phyloP scores from a whole-genome alignment of 2,113 vertebrate genomes.

The Chlamydotis undulata region DNA sequence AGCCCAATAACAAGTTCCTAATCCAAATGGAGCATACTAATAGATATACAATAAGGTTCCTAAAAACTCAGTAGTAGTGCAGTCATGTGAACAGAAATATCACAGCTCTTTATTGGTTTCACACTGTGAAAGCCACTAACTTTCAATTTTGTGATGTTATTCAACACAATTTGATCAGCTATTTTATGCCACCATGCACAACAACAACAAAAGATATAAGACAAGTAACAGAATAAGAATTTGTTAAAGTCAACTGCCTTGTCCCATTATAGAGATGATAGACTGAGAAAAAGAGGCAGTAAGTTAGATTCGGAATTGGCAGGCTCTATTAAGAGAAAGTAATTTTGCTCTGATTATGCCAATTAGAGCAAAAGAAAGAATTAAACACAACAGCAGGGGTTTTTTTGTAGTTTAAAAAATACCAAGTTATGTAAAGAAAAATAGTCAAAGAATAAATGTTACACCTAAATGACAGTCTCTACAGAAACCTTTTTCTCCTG shows the following conservation, averaged over 20 bases:
- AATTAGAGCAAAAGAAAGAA: not conserved
- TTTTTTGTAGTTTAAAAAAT: not conserved
- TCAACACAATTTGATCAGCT: slow-evolving; percentile 43
- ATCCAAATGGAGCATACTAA: slow-evolving; percentile 12
- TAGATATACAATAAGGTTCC: slow-evolving; percentile 9
- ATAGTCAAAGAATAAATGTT: not conserved
- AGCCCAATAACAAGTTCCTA: slow-evolving; percentile 6
- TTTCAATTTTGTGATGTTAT: slow-evolving; percentile 57
- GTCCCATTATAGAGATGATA: not conserved
- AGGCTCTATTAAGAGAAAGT: not conserved
- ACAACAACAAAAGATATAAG: slow-evolving; percentile 15
- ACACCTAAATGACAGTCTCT: not conserved
- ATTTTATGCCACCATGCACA: not conserved
- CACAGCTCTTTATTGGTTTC: slow-evolving; percentile 47
- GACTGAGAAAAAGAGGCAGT: not conserved
- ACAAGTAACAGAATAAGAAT: slow-evolving; percentile 36
- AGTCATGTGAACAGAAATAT: slow-evolving; percentile 42
- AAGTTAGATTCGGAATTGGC: not conserved
- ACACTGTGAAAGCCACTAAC: slow-evolving; percentile 51
- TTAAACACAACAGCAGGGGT: not conserved
- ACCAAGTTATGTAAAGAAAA: not conserved
- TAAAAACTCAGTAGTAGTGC: slow-evolving; percentile 19
- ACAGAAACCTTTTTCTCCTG: not conserved
- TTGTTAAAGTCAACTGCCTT: slow-evolving; percentile 31
- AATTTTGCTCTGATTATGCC: not conserved